These are phyloP conservation scores for Carterocephalus palaemon DNA, from an alignment of 2,888 invertebrate species.

Conservation along the genomic window DNA sequence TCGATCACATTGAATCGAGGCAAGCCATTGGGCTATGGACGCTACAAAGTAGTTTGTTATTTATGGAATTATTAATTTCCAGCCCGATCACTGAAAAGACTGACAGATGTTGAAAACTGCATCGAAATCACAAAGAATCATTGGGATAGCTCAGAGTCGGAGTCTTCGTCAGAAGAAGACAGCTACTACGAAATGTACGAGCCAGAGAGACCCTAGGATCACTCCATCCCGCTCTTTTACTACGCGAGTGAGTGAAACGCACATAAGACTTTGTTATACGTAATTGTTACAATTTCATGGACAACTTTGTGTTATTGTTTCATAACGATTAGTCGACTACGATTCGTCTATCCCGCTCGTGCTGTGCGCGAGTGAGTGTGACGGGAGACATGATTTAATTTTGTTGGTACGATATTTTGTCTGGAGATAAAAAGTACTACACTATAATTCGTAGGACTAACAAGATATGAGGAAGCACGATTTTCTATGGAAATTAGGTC, in stretches of 20 bases:
- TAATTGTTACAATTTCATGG: too few species aligned
- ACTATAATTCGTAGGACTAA: too few species aligned
- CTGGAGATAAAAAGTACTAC: too few species aligned
- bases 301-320: too few species aligned
- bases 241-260: slow-evolving; percentile 1
- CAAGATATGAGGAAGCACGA: too few species aligned
- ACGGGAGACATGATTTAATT: too few species aligned
- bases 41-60: too few species aligned
- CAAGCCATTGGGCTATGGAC: too few species aligned
- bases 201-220: slow-evolving; percentile 36
- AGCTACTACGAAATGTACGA: slow-evolving; percentile 57
- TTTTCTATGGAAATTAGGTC: too few species aligned
- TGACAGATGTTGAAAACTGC: slow-evolving; percentile 75
- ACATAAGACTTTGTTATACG: neutral
- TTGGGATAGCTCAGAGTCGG: slow-evolving; percentile 70
- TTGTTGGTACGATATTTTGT: too few species aligned
- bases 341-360: neutral
- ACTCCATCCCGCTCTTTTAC: neutral
- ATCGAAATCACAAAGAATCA: slow-evolving; percentile 76
- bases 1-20: too few species aligned
- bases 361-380: neutral
- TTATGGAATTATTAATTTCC: slow-evolving; percentile 27
- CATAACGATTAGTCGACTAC: too few species aligned
- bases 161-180: slow-evolving; percentile 60
- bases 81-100: slow-evolving; percentile 70